Evolutionary conservation across 2,888 invertebrate species (phyloP).

Genomic region (Drosophila crucigera): DNA sequence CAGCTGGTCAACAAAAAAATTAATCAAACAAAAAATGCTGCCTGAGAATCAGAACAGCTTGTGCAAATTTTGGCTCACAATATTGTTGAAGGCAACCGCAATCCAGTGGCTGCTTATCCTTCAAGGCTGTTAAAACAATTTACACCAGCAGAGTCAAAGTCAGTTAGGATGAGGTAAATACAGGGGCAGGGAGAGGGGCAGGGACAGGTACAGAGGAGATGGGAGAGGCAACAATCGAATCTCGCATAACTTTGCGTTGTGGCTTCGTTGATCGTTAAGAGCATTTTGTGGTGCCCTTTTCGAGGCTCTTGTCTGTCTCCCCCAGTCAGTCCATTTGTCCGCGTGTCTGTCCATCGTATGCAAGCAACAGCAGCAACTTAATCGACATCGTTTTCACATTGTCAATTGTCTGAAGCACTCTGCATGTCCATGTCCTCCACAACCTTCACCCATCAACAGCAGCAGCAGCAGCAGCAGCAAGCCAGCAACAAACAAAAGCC

Average conservation of each 20-base stretch:
- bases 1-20: constrained; percentile 17
- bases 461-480: constrained; percentile 41
- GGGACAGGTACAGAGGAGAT: neutral
- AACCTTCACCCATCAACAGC: constrained; percentile 75
- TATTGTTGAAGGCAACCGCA: constrained; percentile 45
- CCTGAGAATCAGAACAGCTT: constrained; percentile 21
- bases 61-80: constrained; percentile 52
- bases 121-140: constrained; percentile 80
- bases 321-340: neutral
- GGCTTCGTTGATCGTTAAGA: constrained; percentile 68
- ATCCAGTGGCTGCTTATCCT: constrained; percentile 71
- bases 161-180: constrained; percentile 16
- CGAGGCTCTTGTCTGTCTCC: constrained; percentile 9
- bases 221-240: constrained; percentile 45
- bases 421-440: constrained; percentile 69
- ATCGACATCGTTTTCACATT: constrained; percentile 79
- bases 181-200: neutral
- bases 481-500: constrained; percentile 58
- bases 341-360: constrained; percentile 45
- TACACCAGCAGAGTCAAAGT: constrained; percentile 61
- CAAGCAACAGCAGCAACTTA: constrained; percentile 76
- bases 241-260: constrained; percentile 72
- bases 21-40: constrained; percentile 1
- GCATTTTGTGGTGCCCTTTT: constrained; percentile 64
- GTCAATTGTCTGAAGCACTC: constrained; percentile 77